Evolutionary conservation across 1,140 invertebrate species (phyloP), one percentile per base, ranked within the genome.

Genomic region (Hycleus cichorii): DNA sequence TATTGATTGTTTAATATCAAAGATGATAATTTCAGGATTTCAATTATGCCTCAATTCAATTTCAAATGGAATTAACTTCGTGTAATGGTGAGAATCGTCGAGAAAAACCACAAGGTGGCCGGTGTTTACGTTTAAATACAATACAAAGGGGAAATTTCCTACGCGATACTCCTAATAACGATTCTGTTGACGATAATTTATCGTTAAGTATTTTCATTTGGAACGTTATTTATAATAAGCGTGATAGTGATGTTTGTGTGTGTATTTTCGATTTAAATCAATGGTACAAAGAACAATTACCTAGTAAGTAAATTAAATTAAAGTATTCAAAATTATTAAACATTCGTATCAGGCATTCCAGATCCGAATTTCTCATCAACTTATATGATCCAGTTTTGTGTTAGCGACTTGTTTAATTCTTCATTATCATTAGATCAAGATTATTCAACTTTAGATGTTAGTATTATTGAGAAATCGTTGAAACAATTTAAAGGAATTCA

Each of bases 231-330:
- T 57, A 55, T 58, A 48, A 45, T 18, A 53, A 64, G 39, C 58
- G 60, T 39, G 65, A 63, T 7, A 38, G 43, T 3, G 61, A 64
- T 24, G 76, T 73, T 50, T 74, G 70, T 53, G 46, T 83, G 60
- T 74, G 86, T 11, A 59, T 95, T 5, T 96, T 96, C 72, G 94
- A 97, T 73, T 77, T 97, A 43, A 95, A 96, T 74, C 89, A 95
- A 66, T 96, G 93, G 93, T 96, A 97, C 69, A 93, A 93, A 69
- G 90, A 91, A 54, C 91, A 95, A 69, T 93, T 95, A 90, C 91
- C 92, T 12, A 75, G 76, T 65, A 75, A 75, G 64, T 67, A 27
- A 18, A 18, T 18, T 18, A 18, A 1, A 1, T 18, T 18, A 18
- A 18, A 18, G 1, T 18, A 18, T 18, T 18, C 18, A 18, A 18